These are phyloP conservation scores for Pipistrellus pipistrellus DNA, from an alignment of 2,797 vertebrate species.

Conservation along the genomic window DNA sequence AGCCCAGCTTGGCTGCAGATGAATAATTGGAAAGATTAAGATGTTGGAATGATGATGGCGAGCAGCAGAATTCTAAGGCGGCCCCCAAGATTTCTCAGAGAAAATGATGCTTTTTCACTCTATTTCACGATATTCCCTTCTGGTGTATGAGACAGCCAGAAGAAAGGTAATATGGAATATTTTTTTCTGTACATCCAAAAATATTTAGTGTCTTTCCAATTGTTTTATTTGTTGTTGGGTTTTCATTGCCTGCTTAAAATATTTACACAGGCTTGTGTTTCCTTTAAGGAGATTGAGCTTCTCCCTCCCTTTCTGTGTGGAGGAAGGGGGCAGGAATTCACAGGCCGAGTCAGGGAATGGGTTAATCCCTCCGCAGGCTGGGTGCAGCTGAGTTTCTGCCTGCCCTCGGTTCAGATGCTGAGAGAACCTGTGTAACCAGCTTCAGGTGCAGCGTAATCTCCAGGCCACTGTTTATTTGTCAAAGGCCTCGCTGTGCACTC, in stretches of 20 bases:
- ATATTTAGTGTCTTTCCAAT: not conserved
- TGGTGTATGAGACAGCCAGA: not conserved
- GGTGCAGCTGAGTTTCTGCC: constrained; percentile 47
- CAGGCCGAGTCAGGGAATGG: constrained; percentile 58
- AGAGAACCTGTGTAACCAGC: constrained; percentile 79
- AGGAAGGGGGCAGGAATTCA: constrained; percentile 12
- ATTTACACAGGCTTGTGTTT: not conserved
- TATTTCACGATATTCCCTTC: not conserved
- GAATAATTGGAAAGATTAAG: not conserved
- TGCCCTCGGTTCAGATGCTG: constrained; percentile 69
- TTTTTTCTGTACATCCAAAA: not conserved
- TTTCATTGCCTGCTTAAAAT: not conserved
- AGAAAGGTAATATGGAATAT: not conserved
- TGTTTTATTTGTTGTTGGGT: not conserved
- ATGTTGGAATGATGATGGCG: not conserved
- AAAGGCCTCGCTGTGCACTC: constrained; percentile 79
- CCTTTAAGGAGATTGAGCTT: not conserved
- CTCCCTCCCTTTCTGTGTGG: not conserved
- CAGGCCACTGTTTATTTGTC: constrained; percentile 85
- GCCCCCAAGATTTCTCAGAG: not conserved
- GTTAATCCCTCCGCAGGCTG: constrained; percentile 59
- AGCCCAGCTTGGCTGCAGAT: not conserved
- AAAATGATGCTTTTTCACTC: not conserved
- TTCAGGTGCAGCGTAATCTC: constrained; percentile 83
- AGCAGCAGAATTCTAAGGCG: not conserved